These are phyloP conservation scores for Hoplias malabaricus DNA, from an alignment of 2,113 vertebrate species.

Conservation along the genomic window DNA sequence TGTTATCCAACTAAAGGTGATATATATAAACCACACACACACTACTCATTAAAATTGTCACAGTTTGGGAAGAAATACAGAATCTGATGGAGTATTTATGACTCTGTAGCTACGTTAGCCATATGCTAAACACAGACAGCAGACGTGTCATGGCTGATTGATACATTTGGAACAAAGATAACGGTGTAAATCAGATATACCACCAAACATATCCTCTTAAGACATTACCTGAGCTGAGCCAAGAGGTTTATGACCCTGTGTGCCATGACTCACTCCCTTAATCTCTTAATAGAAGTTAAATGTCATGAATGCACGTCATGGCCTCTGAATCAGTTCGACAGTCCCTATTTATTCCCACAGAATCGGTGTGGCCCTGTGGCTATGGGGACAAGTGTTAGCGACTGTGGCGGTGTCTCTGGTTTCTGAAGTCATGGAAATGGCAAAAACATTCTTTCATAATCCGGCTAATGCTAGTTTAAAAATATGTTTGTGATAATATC, in stretches of 20 bases:
- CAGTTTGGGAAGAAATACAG: too few relatives aligned
- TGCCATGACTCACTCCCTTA: not conserved
- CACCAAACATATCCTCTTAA: not conserved
- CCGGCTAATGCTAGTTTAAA: not conserved
- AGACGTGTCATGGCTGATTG: too few relatives aligned
- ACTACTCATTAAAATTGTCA: too few relatives aligned
- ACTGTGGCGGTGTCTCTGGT: not conserved
- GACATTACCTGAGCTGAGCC: not conserved
- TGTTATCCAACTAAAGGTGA: too few relatives aligned
- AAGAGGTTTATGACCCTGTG: not conserved
- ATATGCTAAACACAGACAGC: too few relatives aligned
- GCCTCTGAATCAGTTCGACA: not conserved
- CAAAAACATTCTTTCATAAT: not conserved
- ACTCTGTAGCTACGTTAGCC: too few relatives aligned
- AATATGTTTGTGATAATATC: not conserved
- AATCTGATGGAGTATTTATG: too few relatives aligned
- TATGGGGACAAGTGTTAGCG: not conserved
- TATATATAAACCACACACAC: too few relatives aligned
- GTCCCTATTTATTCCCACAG: not conserved
- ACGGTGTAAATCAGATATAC: too few relatives aligned
- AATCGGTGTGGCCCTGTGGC: not conserved
- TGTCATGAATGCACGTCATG: not conserved
- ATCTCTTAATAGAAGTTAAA: not conserved
- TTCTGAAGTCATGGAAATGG: not conserved
- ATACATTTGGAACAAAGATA: too few relatives aligned